phyloP scores from a whole-genome alignment of 2,888 invertebrate genomes.

The Tubulanus polymorphus region DNA sequence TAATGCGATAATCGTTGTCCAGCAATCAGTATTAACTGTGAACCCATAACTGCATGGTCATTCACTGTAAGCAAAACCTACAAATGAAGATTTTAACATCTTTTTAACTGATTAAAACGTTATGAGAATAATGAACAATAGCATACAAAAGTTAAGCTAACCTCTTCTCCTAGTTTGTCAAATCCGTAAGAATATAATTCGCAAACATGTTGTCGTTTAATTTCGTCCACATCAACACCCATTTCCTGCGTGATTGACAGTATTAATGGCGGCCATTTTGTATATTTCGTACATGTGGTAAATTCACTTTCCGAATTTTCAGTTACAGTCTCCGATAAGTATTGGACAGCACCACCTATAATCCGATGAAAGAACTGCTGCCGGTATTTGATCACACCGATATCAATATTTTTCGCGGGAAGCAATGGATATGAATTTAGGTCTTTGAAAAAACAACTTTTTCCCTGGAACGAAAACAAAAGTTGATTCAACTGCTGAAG shows the following conservation, averaged over 20 bases:
- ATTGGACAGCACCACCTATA: constrained; percentile 70
- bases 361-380: constrained; percentile 69
- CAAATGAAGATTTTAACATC: neutral
- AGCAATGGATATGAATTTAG: constrained; percentile 58
- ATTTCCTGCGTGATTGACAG: constrained; percentile 70
- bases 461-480: constrained; percentile 37
- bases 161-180: constrained; percentile 63
- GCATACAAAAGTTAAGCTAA: constrained; percentile 32
- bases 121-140: neutral
- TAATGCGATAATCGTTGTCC: constrained; percentile 69
- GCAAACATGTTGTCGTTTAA: constrained; percentile 74
- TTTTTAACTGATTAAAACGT: neutral
- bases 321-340: constrained; percentile 54
- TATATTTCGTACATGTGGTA: neutral
- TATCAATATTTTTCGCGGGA: constrained; percentile 65
- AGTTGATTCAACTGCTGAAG: too few species aligned
- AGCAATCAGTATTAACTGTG: constrained; percentile 72
- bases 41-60: constrained; percentile 67
- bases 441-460: constrained; percentile 51
- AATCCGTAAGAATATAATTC: constrained; percentile 62
- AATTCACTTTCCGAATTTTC: neutral
- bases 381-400: constrained; percentile 65
- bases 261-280: constrained; percentile 69
- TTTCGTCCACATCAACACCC: constrained; percentile 69
- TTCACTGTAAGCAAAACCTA: constrained; percentile 65